A percentile compares a stretch with the other conserved stretches of the same genome.
phyloP scores from a whole-genome alignment of 1,140 invertebrate genomes.

The Spodoptera litura region DNA sequence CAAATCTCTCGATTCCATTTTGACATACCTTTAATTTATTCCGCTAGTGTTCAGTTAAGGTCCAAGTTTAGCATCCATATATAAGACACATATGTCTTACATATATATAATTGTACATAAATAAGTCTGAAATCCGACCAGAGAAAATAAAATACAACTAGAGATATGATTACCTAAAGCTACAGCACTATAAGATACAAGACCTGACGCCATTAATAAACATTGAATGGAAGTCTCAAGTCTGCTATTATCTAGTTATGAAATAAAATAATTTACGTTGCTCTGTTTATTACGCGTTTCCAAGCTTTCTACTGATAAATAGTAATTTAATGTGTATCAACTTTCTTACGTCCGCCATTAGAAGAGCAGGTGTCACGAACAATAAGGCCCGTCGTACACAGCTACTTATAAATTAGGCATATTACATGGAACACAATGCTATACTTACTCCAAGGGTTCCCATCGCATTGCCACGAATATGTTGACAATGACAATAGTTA shows the following conservation, averaged over 20 bases:
- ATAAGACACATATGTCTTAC: no score
- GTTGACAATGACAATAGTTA: conserved; percentile 29
- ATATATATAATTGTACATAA: no score
- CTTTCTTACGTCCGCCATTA: conserved; percentile 43
- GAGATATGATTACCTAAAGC: no score
- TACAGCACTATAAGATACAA: not conserved
- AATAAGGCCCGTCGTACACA: conserved; percentile 14
- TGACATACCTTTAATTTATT: no score
- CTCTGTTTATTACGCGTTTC: conserved; percentile 31
- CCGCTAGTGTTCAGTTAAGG: no score
- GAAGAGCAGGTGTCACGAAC: conserved; percentile 21
- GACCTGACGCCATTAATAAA: not conserved
- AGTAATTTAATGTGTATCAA: conserved; percentile 43
- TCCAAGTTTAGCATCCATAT: no score
- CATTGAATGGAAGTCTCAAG: not conserved
- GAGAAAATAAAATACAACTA: no score
- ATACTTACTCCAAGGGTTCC: conserved; percentile 27
- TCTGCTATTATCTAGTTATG: not conserved
- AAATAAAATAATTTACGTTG: conserved; percentile 24
- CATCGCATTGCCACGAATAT: conserved; percentile 20
- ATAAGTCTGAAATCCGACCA: no score
- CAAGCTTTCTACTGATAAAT: conserved; percentile 53
- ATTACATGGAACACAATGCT: conserved; percentile 55
- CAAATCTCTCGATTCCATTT: no score
- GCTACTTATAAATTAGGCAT: conserved; percentile 52